Percentiles rank a stretch among this genome's conserved stretches.
Conservation (phyloP, 2,888 invertebrate species). For the Cantharis flavilabris region DNA sequence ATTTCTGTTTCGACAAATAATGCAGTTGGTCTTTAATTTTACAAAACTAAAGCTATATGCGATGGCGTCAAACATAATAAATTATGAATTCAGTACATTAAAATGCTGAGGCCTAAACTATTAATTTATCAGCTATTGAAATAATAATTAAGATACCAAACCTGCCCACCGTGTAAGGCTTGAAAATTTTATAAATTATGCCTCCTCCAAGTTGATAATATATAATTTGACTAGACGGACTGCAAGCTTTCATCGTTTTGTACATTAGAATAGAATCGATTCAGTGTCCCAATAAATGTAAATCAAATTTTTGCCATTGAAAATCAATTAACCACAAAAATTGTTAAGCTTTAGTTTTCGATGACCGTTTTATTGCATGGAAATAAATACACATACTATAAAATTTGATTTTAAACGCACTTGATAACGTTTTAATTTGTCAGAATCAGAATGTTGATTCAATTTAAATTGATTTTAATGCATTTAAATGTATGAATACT, state of each 20-base stretch:
- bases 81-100: neutral
- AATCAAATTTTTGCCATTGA: neutral
- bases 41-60: no score
- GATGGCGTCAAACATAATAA: neutral
- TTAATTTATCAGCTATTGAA: neutral
- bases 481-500: neutral
- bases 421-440: neutral
- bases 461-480: neutral
- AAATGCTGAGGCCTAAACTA: neutral
- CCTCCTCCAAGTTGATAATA: neutral
- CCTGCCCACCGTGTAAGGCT: neutral
- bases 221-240: neutral
- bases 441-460: neutral
- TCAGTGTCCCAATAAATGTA: neutral
- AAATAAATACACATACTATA: neutral
- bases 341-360: no score
- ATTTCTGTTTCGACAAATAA: neutral
- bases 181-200: neutral
- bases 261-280: neutral
- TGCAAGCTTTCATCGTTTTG: neutral
- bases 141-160: neutral
- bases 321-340: neutral
- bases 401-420: neutral
- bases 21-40: neutral
- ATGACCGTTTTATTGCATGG: neutral